Percentiles rank a stretch among this genome's conserved stretches.
phyloP scores from a whole-genome alignment of 2,113 vertebrate species.

The Micronycteris hirsuta region DNA sequence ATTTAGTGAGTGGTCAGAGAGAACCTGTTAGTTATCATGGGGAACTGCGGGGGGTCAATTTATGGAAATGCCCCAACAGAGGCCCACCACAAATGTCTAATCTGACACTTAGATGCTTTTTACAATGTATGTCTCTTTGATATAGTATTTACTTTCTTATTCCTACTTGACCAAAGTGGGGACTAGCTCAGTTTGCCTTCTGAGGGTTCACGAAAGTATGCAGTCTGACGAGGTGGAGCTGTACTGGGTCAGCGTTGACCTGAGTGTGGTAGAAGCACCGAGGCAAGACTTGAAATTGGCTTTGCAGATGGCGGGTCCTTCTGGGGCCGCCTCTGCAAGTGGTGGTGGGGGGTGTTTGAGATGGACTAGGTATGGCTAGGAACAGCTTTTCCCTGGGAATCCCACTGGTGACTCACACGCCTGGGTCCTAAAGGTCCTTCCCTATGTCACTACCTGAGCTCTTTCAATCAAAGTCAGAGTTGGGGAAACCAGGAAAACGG shows the following conservation, averaged over 20 bases:
- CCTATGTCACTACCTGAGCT: background rate
- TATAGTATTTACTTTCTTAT: background rate
- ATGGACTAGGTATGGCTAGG: background rate
- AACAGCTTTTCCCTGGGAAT: too few relatives aligned
- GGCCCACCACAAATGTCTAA: background rate
- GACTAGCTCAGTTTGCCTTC: background rate
- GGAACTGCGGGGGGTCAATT: background rate
- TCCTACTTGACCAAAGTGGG: background rate
- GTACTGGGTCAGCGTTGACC: background rate
- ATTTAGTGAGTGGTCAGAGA: background rate
- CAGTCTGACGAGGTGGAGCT: background rate
- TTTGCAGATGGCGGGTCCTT: background rate
- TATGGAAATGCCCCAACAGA: background rate
- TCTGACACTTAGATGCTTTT: background rate
- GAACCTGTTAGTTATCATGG: background rate
- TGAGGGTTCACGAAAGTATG: background rate
- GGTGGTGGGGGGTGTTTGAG: background rate
- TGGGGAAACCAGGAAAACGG: background rate
- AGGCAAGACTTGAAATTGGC: background rate
- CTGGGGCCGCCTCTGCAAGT: background rate
- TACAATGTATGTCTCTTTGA: background rate
- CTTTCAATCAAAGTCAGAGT: background rate
- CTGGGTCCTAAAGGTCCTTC: background rate
- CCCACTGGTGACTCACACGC: background rate
- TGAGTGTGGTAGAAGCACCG: background rate